Evolutionary conservation across 2,888 invertebrate genomes (phyloP).

Genomic region (Theretra japonica): DNA sequence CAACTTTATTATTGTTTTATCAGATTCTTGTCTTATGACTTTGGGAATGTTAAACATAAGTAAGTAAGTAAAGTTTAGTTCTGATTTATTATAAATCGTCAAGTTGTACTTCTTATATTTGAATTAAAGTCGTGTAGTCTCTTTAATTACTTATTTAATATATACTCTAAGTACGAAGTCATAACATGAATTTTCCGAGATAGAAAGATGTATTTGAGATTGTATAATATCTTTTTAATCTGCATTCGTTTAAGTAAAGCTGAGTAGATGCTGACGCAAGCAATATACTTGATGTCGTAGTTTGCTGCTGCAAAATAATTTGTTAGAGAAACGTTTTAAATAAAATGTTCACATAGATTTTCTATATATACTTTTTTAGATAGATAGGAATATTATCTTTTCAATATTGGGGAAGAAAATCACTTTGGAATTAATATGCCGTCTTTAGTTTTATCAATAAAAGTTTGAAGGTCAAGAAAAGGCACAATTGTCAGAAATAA

Average conservation of each 20-base stretch:
- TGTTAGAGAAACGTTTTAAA: neutral
- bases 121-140: neutral
- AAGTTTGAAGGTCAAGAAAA: too few species aligned
- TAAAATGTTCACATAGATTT: too few species aligned
- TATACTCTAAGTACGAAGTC: neutral
- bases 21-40: too few species aligned
- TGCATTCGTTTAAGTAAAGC: neutral
- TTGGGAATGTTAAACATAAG: too few species aligned
- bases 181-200: neutral
- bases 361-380: too few species aligned
- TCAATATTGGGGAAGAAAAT: too few species aligned
- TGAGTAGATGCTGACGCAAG: constrained; percentile 2
- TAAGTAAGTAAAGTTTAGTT: too few species aligned
- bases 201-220: neutral
- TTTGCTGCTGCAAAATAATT: neutral
- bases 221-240: constrained; percentile 5
- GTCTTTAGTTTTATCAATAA: too few species aligned
- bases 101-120: neutral
- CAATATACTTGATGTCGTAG: constrained; percentile 8
- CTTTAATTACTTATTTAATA: neutral
- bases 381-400: too few species aligned
- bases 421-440: too few species aligned
- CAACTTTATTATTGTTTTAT: too few species aligned
- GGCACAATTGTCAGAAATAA: too few species aligned
- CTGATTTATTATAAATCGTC: neutral